Evolutionary conservation across 2,888 invertebrate species (phyloP).

Genomic region (Conomelus anceps): DNA sequence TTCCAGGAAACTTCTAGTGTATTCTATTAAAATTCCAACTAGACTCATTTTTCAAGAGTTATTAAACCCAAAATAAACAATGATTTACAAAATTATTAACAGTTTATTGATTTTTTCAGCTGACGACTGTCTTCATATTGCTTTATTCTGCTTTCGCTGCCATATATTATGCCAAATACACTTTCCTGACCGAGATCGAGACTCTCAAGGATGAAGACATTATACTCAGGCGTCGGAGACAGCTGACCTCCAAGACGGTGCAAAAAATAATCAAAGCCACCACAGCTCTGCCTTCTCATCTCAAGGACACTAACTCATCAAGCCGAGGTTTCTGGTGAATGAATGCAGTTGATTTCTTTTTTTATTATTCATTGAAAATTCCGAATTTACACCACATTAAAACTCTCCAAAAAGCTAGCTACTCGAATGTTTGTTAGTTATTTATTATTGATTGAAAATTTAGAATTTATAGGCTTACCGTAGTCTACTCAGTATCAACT

Average conservation of each 20-base stretch:
- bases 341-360: not conserved
- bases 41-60: not conserved
- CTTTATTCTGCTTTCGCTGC: slow-evolving; percentile 81
- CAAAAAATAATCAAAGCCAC: not conserved
- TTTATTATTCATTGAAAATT: not conserved
- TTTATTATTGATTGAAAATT: no score
- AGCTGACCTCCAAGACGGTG: not conserved
- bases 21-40: not conserved
- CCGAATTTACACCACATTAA: not conserved
- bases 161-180: slow-evolving; percentile 81
- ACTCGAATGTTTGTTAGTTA: no score
- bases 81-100: no score
- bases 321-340: not conserved
- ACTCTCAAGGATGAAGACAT: slow-evolving; percentile 65
- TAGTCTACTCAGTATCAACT: no score
- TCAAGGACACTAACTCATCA: not conserved
- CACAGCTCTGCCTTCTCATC: not conserved
- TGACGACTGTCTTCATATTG: slow-evolving; percentile 70
- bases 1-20: no score
- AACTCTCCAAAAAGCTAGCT: not conserved
- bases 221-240: slow-evolving; percentile 6
- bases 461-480: no score
- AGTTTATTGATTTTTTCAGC: slow-evolving; percentile 49
- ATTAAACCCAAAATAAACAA: no score
- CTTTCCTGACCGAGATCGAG: slow-evolving; percentile 71